Percentiles rank a stretch among this genome's conserved stretches.
These are phyloP conservation scores for Hirtodrosophila confusa DNA, from an alignment of 2,888 invertebrate species.

Conservation along the genomic window DNA sequence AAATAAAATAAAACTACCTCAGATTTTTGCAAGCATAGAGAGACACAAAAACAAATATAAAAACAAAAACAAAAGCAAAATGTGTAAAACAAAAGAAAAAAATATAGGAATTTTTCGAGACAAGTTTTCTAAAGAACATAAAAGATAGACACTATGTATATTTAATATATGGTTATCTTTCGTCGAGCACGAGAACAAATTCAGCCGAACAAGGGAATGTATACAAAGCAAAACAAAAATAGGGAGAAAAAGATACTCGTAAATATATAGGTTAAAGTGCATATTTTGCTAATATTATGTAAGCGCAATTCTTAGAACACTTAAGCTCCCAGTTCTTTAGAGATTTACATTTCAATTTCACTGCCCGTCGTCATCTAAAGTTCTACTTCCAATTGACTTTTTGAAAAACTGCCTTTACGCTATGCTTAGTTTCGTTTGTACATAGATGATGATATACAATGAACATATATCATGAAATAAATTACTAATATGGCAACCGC, in stretches of 20 bases:
- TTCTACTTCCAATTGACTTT: constrained; percentile 8
- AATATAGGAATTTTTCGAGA: constrained; percentile 71
- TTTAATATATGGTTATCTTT: constrained; percentile 53
- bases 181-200: constrained; percentile 4
- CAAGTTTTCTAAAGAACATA: constrained; percentile 67
- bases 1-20: constrained; percentile 76
- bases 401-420: constrained; percentile 17
- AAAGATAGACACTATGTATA: constrained; percentile 53
- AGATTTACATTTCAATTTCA: constrained; percentile 10
- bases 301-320: constrained; percentile 24
- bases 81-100: constrained; percentile 37
- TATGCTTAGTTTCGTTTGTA: constrained; percentile 42
- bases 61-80: constrained; percentile 14
- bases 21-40: constrained; percentile 70
- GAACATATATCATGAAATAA: constrained; percentile 32
- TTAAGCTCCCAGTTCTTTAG: constrained; percentile 29
- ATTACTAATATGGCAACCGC: constrained; percentile 51
- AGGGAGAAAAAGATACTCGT: constrained; percentile 20
- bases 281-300: constrained; percentile 64
- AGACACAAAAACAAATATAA: constrained; percentile 20
- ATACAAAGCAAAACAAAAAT: constrained; percentile 40
- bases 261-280: constrained; percentile 53
- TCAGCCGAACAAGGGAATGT: constrained; percentile 66
- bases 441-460: constrained; percentile 43
- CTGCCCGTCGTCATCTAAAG: constrained; percentile 22